Evolutionary conservation across 2,113 vertebrate species (phyloP), one percentile per base, ranked within the genome.

Genomic region (Astur gentilis): DNA sequence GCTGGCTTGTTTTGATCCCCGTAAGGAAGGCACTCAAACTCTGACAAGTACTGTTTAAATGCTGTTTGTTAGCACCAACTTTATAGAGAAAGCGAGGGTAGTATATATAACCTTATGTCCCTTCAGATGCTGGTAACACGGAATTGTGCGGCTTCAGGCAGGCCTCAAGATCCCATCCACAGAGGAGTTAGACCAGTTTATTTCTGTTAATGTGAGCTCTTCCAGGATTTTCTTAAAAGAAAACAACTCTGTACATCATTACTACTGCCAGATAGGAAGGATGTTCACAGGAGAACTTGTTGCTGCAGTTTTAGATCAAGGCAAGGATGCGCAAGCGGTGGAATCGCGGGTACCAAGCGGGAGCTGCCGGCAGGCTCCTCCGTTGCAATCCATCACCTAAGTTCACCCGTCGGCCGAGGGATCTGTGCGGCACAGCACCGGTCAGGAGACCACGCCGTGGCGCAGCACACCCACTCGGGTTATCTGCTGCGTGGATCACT

Each of bases 331-430:
- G 17, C 27, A 58, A 47, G n/a, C 23, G 34, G 16, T 66, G 38
- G 42, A 31, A 61, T 19, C 1, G 1, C 0, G 0, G 14, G 23
- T 31, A 40, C 18, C 6, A 8, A 62, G 64, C 2, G 10, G 40
- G 42, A 82, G 47, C 25, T 65, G 32, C 15, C 20, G 64, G 38
- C 58, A 76, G 57, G n/a, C 27, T 64, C 18, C 62, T n/a, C 42
- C 0, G 0, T 29, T 60, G 27, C 25, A 12, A n/a, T 25, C 60
- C 40, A 6, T 16, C 26, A 42, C 7, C 8, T 11, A 22, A 12
- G 34, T 11, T 65, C 16, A 19, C 11, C 42, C 57, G 76, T 52
- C 3, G 10, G 71, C 18, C 52, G 47, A 76, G 38, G 23, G 25
- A 38, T 13, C 16, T 19, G 32, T 22, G 49, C 40, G 22, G 34